Conservation (phyloP, 2,888 invertebrate genomes). For the Limenitis camilla region DNA sequence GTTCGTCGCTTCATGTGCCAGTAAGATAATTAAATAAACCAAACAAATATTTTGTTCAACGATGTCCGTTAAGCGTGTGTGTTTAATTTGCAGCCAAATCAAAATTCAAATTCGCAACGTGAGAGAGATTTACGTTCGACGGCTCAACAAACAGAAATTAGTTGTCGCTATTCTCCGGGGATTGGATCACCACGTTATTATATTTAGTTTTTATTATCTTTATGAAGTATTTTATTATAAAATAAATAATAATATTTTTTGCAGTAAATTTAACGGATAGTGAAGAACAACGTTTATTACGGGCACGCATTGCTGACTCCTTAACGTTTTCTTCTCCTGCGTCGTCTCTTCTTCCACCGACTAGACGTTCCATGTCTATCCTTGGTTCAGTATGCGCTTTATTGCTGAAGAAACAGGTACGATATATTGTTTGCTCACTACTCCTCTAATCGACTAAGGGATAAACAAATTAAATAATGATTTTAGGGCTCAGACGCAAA, state of each 20-base stretch:
- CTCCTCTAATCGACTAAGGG: not conserved
- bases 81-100: slow-evolving; percentile 13
- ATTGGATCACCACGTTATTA: slow-evolving; percentile 41
- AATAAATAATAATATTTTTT: not conserved
- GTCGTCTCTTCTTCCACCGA: slow-evolving; percentile 45
- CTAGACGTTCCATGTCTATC: slow-evolving; percentile 53
- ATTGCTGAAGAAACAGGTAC: slow-evolving; percentile 57
- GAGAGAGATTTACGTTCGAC: slow-evolving; percentile 48
- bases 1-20: slow-evolving; percentile 44
- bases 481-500: slow-evolving; percentile 41
- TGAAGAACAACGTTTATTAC: slow-evolving; percentile 42
- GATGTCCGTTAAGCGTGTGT: not conserved
- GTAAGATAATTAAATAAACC: slow-evolving; percentile 30
- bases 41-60: not conserved
- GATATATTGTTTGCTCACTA: not conserved
- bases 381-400: slow-evolving; percentile 64
- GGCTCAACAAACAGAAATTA: slow-evolving; percentile 63
- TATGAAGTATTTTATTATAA: not conserved
- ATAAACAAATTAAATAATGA: not conserved
- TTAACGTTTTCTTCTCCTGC: slow-evolving; percentile 52
- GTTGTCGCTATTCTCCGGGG: slow-evolving; percentile 47
- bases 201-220: not conserved
- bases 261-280: slow-evolving; percentile 31
- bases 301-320: slow-evolving; percentile 50
- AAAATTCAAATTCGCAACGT: slow-evolving; percentile 24